Evolutionary conservation across 1,140 invertebrate genomes (phyloP), one percentile per base, ranked within the genome.

Genomic region (Doryteuthis pealeii): DNA sequence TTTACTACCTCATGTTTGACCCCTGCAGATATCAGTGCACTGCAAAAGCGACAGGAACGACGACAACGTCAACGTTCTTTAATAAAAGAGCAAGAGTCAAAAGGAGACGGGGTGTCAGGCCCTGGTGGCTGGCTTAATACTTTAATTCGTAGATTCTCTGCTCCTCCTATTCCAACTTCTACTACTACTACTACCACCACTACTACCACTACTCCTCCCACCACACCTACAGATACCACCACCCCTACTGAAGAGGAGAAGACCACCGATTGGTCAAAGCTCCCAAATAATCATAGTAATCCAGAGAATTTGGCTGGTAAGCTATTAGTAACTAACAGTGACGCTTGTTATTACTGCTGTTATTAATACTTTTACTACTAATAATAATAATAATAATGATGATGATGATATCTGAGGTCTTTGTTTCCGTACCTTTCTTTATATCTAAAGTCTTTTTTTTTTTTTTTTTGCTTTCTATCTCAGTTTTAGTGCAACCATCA

Each of bases 61-160:
- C 92, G 93, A 8, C 93, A 94, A 84, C 90, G 94, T 78, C 94
- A 96, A 84, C 90, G 92, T 76, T 92, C 91, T 81, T 93, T 94
- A 85, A 91, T 94, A 79, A 91, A 92, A 83, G 93, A 95, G 83
- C 93, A 93, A 85, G 91, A 88, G 79, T 77, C 78, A 58, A 78
- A 76, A 65, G 76, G 69, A 68, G 77, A 77, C 43, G 76, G 69
- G 58, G 77, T 74, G 35, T 33, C 74, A 45, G 40, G 65, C 75
- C 40, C 67, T 66, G 30, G 74, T 40, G 18, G 22, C 18, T 62
- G 54, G 54, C 54, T 62, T n/a, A 62, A 62, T 62, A 14, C 54
- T 6, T 62, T 62, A 62, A 62, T 62, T 22, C 54, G 54, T 62
- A 62, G 22, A 72, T 83, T 26, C 77, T 77, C 58, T 81, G 77